Percentiles rank a stretch among this genome's conserved stretches.
Evolutionary conservation across 2,797 vertebrate species (phyloP).

Genomic region (Myiotriccus ornatus): DNA sequence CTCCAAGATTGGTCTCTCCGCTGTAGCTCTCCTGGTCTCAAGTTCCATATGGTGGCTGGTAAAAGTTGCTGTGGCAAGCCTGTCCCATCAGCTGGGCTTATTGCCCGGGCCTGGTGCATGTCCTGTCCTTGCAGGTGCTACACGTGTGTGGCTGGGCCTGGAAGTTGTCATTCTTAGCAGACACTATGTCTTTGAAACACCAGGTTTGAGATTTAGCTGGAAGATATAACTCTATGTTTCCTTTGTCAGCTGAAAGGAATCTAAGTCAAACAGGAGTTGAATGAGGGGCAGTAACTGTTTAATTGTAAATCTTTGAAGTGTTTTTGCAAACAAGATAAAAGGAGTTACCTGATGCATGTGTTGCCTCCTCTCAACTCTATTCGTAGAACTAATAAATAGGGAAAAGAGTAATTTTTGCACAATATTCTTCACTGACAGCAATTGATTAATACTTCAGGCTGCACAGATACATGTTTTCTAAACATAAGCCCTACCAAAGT

Average conservation of each 20-base stretch:
- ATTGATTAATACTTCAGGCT: neutral
- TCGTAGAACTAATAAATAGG: neutral
- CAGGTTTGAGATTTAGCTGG: neutral
- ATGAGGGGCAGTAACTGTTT: neutral
- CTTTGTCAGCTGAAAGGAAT: neutral
- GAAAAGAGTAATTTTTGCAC: neutral
- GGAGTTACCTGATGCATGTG: accelerated
- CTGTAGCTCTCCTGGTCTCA: neutral
- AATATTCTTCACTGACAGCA: neutral
- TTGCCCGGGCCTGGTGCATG: neutral
- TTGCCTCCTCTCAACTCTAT: neutral
- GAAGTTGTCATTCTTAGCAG: neutral
- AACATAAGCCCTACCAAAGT: neutral
- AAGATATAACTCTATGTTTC: neutral
- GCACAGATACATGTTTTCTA: neutral
- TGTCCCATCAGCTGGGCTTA: neutral
- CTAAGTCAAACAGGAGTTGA: neutral
- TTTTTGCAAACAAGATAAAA: neutral
- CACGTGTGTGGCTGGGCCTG: accelerated
- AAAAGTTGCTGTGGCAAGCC: neutral
- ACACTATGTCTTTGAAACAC: neutral
- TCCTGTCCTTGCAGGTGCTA: neutral
- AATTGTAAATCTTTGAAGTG: neutral
- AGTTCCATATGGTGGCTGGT: accelerated
- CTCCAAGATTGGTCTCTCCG: neutral